phyloP scores from a whole-genome alignment of 2,888 invertebrate genomes.

The Protodeltote pygarga region DNA sequence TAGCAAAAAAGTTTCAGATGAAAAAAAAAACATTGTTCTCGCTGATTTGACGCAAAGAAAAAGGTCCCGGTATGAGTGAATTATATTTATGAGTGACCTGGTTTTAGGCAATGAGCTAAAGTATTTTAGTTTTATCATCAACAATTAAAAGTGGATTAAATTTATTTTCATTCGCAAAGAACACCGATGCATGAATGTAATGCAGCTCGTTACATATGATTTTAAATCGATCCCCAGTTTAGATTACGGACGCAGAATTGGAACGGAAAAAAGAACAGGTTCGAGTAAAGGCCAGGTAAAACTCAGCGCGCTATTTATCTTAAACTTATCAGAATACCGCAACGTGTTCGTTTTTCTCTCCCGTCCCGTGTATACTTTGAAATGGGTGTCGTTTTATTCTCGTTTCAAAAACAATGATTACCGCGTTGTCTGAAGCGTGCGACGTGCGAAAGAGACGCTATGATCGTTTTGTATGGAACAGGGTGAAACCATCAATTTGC shows the following conservation, averaged over 20 bases:
- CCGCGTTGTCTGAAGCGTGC: slow-evolving; percentile 72
- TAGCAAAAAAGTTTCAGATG: too few relatives aligned
- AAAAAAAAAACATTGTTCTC: not conserved
- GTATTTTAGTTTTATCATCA: not conserved
- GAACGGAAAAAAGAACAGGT: slow-evolving; percentile 64
- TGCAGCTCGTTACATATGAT: slow-evolving; percentile 64
- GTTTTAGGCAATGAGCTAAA: not conserved
- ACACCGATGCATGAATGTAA: slow-evolving; percentile 50
- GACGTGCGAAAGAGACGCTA: slow-evolving; percentile 77
- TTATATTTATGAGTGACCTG: not conserved
- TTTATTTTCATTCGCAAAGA: slow-evolving; percentile 23
- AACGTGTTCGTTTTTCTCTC: slow-evolving; percentile 75
- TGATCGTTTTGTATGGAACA: slow-evolving; percentile 82
- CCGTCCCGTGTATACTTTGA: slow-evolving; percentile 76
- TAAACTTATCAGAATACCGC: slow-evolving; percentile 81
- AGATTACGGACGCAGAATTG: slow-evolving; percentile 67
- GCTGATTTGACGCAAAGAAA: too few relatives aligned
- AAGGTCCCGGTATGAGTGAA: too few relatives aligned
- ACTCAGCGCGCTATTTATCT: slow-evolving; percentile 83
- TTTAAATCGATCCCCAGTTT: slow-evolving; percentile 66
- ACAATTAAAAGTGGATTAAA: slow-evolving; percentile 15
- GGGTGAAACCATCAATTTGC: slow-evolving; percentile 84
- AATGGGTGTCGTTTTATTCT: slow-evolving; percentile 75
- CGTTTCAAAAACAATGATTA: slow-evolving; percentile 82
- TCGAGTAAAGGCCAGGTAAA: slow-evolving; percentile 72